These are phyloP conservation scores for Cremastinae sp. DNA, from an alignment of 2,888 invertebrate species.

Conservation along the genomic window DNA sequence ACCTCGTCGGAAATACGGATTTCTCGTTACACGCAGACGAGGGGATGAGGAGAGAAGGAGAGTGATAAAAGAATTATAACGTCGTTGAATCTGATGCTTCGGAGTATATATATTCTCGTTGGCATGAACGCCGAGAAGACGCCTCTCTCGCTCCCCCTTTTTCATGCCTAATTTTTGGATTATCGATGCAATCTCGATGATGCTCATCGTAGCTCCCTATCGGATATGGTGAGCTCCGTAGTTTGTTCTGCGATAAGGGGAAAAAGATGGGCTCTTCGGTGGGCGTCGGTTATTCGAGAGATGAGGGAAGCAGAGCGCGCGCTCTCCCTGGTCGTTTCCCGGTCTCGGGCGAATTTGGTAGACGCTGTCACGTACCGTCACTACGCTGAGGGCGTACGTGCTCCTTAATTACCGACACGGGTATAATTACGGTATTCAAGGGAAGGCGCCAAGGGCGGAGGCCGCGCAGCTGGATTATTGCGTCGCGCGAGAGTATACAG, in stretches of 20 bases:
- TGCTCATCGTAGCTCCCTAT: constrained; percentile 1
- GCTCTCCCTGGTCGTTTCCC: not conserved
- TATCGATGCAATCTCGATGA: constrained; percentile 10
- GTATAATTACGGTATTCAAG: constrained; percentile 71
- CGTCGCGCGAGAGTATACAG: not conserved
- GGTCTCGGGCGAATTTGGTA: constrained; percentile 33
- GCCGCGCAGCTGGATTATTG: not conserved
- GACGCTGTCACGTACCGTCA: constrained; percentile 61
- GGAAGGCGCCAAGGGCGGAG: constrained; percentile 48
- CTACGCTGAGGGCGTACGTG: constrained; percentile 65
- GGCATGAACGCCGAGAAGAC: constrained; percentile 31
- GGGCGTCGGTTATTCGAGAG: not conserved
- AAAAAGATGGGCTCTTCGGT: constrained; percentile 22
- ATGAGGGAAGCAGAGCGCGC: constrained; percentile 3
- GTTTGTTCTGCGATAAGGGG: not conserved
- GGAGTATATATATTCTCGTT: no score
- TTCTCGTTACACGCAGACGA: no score
- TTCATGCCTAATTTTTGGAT: constrained; percentile 7
- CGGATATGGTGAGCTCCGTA: constrained; percentile 32
- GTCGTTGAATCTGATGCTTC: not conserved
- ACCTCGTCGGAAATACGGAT: no score
- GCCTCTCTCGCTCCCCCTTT: constrained; percentile 13
- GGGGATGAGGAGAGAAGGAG: no score
- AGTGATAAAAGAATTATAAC: not conserved
- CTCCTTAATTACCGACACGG: constrained; percentile 72